A percentile compares a stretch with the other conserved stretches of the same genome.
Evolutionary conservation across 2,888 invertebrate genomes (phyloP).

Genomic region (Sinotaia quadrata): DNA sequence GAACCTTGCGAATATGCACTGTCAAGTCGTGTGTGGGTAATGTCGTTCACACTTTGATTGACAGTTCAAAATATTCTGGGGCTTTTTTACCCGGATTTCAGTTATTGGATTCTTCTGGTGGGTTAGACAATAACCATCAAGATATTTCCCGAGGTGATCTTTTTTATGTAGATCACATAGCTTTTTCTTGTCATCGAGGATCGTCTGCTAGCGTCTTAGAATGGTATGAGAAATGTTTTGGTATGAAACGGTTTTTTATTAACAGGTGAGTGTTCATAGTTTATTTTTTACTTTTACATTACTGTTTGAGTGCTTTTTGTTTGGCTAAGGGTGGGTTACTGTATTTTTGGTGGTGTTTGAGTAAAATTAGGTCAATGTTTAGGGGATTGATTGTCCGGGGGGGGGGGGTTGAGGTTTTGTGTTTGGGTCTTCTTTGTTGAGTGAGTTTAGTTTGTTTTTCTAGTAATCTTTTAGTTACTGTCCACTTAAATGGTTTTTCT

Average conservation of each 20-base stretch:
- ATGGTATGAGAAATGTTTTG: conserved; percentile 73
- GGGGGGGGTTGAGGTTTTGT: too few relatives aligned
- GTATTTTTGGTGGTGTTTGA: too few relatives aligned
- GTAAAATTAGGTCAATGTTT: too few relatives aligned
- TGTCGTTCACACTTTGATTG: conserved; percentile 73
- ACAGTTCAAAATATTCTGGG: conserved; percentile 69
- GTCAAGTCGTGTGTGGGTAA: conserved; percentile 73
- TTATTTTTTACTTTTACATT: too few relatives aligned
- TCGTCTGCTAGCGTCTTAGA: conserved; percentile 65
- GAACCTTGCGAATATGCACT: conserved; percentile 67
- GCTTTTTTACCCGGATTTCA: conserved; percentile 72
- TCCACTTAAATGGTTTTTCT: too few relatives aligned
- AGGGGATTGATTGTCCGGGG: too few relatives aligned
- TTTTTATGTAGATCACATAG: conserved; percentile 71
- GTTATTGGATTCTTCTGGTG: background rate
- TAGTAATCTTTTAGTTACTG: too few relatives aligned
- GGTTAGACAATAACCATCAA: background rate
- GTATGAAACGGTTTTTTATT: conserved; percentile 72
- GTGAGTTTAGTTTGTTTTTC: too few relatives aligned
- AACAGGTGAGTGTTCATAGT: conserved; percentile 71
- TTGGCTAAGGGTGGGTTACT: too few relatives aligned
- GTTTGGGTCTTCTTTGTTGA: too few relatives aligned
- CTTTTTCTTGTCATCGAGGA: conserved; percentile 69
- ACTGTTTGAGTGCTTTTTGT: too few relatives aligned
- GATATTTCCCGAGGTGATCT: conserved; percentile 44